A percentile compares a stretch with the other conserved stretches of the same genome.
These are phyloP conservation scores for Drosophila parvula DNA, from an alignment of 1,140 invertebrate species.

Conservation along the genomic window DNA sequence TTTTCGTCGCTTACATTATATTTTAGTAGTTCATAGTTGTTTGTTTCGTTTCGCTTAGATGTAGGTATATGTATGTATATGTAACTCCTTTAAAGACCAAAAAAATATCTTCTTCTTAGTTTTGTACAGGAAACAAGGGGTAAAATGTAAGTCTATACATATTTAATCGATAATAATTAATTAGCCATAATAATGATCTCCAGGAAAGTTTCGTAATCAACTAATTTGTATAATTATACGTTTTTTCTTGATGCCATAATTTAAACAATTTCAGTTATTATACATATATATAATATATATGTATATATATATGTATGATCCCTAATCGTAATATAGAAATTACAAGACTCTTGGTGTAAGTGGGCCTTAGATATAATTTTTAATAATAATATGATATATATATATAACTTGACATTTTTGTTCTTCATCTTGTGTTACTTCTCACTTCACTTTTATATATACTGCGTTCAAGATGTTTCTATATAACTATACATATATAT, in stretches of 20 bases:
- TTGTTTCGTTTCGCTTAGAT: constrained; percentile 37
- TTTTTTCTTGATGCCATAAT: constrained; percentile 20
- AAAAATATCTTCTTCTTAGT: constrained; percentile 2
- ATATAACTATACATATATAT: constrained; percentile 3
- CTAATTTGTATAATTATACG: constrained; percentile 46
- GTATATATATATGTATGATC: not conserved
- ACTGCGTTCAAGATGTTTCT: not conserved
- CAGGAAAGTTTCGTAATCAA: constrained; percentile 45
- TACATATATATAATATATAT: constrained; percentile 10
- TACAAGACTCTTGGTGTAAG: constrained; percentile 40
- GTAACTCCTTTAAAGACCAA: not conserved
- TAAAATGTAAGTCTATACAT: constrained; percentile 34
- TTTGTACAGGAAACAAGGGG: constrained; percentile 38
- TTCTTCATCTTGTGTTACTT: constrained; percentile 23
- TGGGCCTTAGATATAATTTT: constrained; percentile 35
- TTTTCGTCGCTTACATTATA: constrained; percentile 28
- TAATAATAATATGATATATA: constrained; percentile 41
- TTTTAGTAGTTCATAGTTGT: constrained; percentile 40
- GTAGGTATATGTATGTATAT: constrained; percentile 42
- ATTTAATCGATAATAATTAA: constrained; percentile 25
- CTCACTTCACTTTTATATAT: constrained; percentile 12
- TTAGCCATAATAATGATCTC: constrained; percentile 45
- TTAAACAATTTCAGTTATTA: constrained; percentile 21
- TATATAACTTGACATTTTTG: constrained; percentile 49
- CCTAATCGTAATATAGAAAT: constrained; percentile 32